These are phyloP conservation scores for Ariolimax columbianus DNA, from an alignment of 2,888 invertebrate species.

Conservation along the genomic window DNA sequence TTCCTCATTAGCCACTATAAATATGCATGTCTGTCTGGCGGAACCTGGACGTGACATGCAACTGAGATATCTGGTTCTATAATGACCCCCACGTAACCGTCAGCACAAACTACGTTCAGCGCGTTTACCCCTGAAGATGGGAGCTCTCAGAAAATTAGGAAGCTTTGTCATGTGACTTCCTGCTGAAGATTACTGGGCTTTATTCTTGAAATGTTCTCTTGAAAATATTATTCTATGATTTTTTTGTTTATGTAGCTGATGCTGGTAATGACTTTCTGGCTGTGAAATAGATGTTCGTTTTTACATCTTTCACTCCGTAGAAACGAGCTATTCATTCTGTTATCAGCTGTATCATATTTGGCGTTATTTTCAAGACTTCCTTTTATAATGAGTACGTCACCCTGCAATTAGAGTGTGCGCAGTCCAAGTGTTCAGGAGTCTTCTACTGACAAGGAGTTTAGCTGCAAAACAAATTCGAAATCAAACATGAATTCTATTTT, in stretches of 20 bases:
- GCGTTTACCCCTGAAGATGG: not conserved
- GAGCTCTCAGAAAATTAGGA: not conserved
- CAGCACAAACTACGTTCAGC: not conserved
- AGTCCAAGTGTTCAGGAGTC: too few species aligned
- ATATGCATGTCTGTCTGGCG: conserved; percentile 24
- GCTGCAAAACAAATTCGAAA: too few species aligned
- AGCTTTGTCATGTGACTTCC: conserved; percentile 8
- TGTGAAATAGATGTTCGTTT: too few species aligned
- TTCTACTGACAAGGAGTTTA: too few species aligned
- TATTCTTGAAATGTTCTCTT: not conserved
- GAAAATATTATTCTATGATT: not conserved
- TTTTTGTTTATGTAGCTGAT: not conserved
- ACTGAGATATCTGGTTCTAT: not conserved
- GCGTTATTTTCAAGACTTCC: too few species aligned
- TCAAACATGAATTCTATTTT: too few species aligned
- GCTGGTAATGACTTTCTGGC: not conserved
- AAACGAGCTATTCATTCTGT: too few species aligned
- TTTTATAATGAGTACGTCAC: too few species aligned
- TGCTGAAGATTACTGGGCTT: not conserved
- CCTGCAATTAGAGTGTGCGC: too few species aligned
- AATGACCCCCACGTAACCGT: not conserved
- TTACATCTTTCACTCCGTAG: too few species aligned
- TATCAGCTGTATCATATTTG: too few species aligned
- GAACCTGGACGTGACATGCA: conserved; percentile 20
- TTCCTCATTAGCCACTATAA: conserved; percentile 1